Conservation (phyloP, 1,140 invertebrate genomes). For the Muscidifurax raptorellus region DNA sequence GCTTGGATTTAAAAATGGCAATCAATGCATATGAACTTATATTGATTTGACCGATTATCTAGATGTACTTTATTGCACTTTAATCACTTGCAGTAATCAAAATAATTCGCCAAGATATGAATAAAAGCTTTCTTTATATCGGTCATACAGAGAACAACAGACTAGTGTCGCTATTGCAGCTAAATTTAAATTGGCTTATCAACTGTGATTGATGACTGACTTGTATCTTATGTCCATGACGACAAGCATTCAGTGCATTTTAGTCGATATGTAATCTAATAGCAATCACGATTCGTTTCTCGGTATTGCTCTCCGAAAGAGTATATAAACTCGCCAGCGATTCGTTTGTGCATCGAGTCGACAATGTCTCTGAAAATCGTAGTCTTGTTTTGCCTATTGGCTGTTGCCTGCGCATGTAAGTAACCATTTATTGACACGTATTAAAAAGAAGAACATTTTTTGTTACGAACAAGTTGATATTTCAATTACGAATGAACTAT, state of each 20-base stretch:
- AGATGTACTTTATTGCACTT: too few relatives aligned
- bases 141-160: too few relatives aligned
- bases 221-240: too few relatives aligned
- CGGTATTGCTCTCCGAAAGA: not conserved
- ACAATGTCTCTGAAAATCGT: slow-evolving; percentile 29
- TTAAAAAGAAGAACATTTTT: not conserved
- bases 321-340: slow-evolving; percentile 10
- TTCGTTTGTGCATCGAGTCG: not conserved
- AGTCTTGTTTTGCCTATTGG: slow-evolving; percentile 3
- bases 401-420: not conserved
- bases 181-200: too few relatives aligned
- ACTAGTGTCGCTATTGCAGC: too few relatives aligned
- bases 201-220: too few relatives aligned
- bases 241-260: not conserved
- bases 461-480: not conserved
- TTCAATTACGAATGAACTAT: not conserved
- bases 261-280: not conserved
- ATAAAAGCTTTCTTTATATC: too few relatives aligned
- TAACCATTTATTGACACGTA: not conserved
- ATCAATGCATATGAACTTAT: too few relatives aligned
- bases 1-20: too few relatives aligned
- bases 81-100: too few relatives aligned
- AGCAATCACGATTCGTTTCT: not conserved
- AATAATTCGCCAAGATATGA: too few relatives aligned
- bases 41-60: too few relatives aligned